These are phyloP conservation scores for Hepsetus odoe DNA, from an alignment of 2,113 vertebrate genomes.

Conservation along the genomic window DNA sequence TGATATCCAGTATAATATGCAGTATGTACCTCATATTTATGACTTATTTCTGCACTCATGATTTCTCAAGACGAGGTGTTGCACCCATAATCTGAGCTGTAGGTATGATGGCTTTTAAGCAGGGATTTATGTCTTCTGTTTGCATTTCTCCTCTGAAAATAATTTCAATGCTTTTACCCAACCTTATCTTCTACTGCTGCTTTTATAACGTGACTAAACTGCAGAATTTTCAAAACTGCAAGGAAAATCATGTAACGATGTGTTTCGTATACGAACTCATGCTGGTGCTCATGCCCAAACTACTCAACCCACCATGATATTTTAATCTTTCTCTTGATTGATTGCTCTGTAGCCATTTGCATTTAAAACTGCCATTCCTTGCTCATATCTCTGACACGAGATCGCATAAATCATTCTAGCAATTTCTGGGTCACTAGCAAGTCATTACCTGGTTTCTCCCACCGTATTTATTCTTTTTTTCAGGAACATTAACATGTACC, in stretches of 20 bases:
- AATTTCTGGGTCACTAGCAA: no score
- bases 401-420: no score
- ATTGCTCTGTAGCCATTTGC: neutral
- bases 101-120: neutral
- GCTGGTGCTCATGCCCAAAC: no score
- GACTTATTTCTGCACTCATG: no score
- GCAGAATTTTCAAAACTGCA: neutral
- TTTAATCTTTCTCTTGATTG: no score
- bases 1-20: no score
- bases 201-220: neutral
- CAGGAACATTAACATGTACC: no score
- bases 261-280: neutral
- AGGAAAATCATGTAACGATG: neutral
- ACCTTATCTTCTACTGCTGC: neutral
- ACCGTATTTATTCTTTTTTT: no score
- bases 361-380: neutral
- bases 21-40: no score
- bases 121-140: neutral
- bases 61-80: no score
- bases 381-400: neutral
- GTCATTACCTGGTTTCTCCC: no score
- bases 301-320: neutral
- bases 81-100: no score
- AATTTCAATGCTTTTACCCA: neutral
- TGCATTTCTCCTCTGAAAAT: neutral